A percentile compares a stretch with the other conserved stretches of the same genome.
phyloP scores from a whole-genome alignment of 2,888 invertebrate species.

The Lasioglossum leucozonium region DNA sequence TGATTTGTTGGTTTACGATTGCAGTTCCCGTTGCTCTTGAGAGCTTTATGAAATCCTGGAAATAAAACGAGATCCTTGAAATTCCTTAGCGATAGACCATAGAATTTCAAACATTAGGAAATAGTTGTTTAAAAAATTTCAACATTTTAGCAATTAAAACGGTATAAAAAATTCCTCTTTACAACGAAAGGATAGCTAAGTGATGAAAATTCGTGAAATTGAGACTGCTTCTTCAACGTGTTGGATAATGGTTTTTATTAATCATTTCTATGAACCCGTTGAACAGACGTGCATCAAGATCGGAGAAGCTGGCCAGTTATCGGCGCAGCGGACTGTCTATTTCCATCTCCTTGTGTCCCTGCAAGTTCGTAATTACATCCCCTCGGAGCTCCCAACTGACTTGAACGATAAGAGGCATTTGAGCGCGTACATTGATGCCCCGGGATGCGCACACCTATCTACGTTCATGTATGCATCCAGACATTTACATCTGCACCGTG shows the following conservation, averaged over 20 bases:
- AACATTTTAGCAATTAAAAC: too few species aligned
- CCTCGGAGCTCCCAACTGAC: slow-evolving; percentile 41
- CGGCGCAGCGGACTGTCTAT: slow-evolving; percentile 50
- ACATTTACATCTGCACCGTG: slow-evolving; percentile 32
- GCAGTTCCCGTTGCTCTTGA: too few species aligned
- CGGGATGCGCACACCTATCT: not conserved
- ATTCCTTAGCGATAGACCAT: too few species aligned
- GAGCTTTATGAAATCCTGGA: too few species aligned
- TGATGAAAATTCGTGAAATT: too few species aligned
- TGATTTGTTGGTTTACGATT: too few species aligned
- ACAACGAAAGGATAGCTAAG: too few species aligned
- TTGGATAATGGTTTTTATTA: not conserved
- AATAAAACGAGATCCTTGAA: too few species aligned
- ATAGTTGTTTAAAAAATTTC: too few species aligned
- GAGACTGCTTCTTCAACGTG: too few species aligned
- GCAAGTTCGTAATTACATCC: slow-evolving; percentile 68
- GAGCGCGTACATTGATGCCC: slow-evolving; percentile 9
- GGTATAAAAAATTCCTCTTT: too few species aligned
- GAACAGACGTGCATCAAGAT: not conserved
- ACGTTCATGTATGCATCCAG: not conserved
- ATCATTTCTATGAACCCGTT: not conserved
- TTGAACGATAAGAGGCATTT: slow-evolving; percentile 59
- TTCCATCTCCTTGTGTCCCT: slow-evolving; percentile 43
- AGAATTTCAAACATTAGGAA: too few species aligned
- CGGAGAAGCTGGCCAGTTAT: slow-evolving; percentile 23